Conservation (phyloP, 2,888 invertebrate species). For the Minunthozetes semirufus region DNA sequence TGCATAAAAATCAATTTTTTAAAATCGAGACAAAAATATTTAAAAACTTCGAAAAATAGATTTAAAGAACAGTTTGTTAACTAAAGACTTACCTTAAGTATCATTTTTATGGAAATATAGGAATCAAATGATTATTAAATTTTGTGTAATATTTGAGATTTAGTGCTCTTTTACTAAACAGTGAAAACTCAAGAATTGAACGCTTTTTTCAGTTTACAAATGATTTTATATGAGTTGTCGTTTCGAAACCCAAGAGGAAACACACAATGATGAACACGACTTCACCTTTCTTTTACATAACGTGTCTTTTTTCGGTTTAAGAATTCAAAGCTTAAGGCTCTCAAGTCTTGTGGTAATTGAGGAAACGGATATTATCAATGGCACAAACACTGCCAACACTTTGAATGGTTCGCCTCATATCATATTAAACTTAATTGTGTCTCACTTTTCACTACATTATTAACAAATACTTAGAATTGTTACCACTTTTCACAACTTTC, state of each 20-base stretch:
- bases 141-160: not conserved
- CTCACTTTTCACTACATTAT: not conserved
- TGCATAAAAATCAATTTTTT: not conserved
- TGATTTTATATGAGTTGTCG: constrained; percentile 1
- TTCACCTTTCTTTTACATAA: constrained; percentile 25
- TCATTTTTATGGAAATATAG: not conserved
- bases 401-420: not conserved
- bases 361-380: constrained; percentile 28
- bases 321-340: not conserved
- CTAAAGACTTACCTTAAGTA: constrained; percentile 2
- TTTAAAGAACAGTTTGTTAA: too few relatives aligned
- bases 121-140: not conserved
- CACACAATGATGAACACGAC: constrained; percentile 27
- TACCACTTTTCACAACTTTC: not conserved
- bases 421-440: constrained; percentile 2
- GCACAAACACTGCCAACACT: not conserved
- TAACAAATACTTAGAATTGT: not conserved
- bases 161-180: not conserved
- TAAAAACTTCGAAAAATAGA: too few relatives aligned
- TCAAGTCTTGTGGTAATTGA: constrained; percentile 16
- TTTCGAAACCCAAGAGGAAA: constrained; percentile 25
- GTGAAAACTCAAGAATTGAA: not conserved
- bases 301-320: constrained; percentile 20
- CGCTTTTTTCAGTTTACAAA: not conserved
- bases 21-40: too few relatives aligned